Base-by-base conservation (phyloP, 2,797 vertebrate genomes). In the Sardinella longiceps region DNA sequence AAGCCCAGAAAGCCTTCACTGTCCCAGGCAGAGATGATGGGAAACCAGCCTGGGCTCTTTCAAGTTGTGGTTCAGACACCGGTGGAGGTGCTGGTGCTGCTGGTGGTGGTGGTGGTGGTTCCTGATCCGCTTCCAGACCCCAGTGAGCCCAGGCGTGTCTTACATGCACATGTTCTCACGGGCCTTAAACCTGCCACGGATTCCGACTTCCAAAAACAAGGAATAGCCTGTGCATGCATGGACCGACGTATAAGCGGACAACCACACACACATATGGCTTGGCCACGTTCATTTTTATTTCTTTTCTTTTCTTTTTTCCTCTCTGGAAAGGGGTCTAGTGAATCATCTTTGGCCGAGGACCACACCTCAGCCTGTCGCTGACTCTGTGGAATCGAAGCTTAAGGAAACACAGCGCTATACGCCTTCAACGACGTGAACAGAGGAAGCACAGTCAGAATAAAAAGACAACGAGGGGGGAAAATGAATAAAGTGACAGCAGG, bases 351-450 rank as follows among this genome's bases (percentile, higher is more conserved):
- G 66, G 50, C 18, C 53, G 3, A 60, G 45, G 48, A 60, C 77
- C 46, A 51, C 60, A 20, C 39, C 58, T 84, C 82, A 63, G 84
- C 39, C 28, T 5, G 7, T 2, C 45, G 83, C 86, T 86, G 86
- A 90, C 85, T 88, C 0, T 33, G 83, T 90, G 88, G 87, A 91
- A 85, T 51, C 87, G 81, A 88, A 84, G 82, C 74, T 86, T 82
- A 80, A 23, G 74, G 87, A 82, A 87, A 83, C 87, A 90, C 90
- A 88, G 83, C 87, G 33, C 25, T 86, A n/a, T n/a, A 45, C 87
- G 30, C 66, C 66, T 70, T 15, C 70, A 43, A 87, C 88, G 81
- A 45, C 58, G 80, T 2, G 5, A 33, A 12, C 56, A 30, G 85
- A 85, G 90, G 91, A 90, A 91, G 28, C 28, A 30, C 23, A 25